Evolutionary conservation across 2,113 vertebrate genomes (phyloP).

Genomic region (Tachuris rubrigastra): DNA sequence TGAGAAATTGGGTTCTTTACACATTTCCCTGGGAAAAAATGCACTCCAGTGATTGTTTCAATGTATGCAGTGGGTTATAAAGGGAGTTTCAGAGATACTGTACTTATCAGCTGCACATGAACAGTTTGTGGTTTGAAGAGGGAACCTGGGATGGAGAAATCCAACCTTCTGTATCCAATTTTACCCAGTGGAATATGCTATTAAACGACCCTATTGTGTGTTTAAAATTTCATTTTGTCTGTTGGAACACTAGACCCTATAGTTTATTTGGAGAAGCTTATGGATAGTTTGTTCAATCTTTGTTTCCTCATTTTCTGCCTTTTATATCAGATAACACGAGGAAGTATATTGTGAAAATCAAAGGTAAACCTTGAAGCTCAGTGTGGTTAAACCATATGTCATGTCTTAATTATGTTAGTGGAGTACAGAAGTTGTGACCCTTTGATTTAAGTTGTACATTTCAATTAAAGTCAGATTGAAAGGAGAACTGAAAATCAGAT

Average conservation of each 20-base stretch:
- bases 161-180: constrained; percentile 52
- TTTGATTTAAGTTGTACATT: neutral
- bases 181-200: constrained; percentile 46
- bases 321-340: neutral
- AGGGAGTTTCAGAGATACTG: constrained; percentile 59
- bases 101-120: constrained; percentile 69
- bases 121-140: constrained; percentile 63
- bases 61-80: constrained; percentile 50
- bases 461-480: neutral
- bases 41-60: constrained; percentile 42
- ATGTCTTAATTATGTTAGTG: neutral
- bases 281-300: neutral
- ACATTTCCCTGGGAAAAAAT: constrained; percentile 28
- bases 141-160: constrained; percentile 46
- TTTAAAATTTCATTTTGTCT: constrained; percentile 52
- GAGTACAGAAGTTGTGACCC: neutral
- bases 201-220: constrained; percentile 34
- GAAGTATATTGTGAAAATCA: neutral
- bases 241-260: neutral
- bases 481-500: neutral
- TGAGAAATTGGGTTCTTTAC: constrained; percentile 23
- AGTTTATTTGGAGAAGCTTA: neutral
- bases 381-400: neutral
- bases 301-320: neutral
- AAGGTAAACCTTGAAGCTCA: neutral